Evolutionary conservation across 2,888 invertebrate species (phyloP), one percentile per base, ranked within the genome.

Genomic region (Adelognathus sp.): DNA sequence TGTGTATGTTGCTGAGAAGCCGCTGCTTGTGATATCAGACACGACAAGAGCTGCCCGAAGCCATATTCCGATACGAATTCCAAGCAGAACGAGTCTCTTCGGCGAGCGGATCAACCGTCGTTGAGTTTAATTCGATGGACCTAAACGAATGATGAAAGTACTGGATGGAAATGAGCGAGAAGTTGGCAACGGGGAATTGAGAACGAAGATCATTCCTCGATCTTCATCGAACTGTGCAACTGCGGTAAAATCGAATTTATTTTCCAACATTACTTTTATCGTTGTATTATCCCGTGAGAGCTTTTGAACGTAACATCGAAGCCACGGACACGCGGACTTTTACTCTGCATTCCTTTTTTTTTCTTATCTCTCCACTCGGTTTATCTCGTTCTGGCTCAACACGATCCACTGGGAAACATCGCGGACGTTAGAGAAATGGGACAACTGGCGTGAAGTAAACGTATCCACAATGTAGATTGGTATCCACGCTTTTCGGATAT

Each of bases 31-130:
- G 46, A 16, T 24, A 21, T 50, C 52, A 56, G 33, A 66, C 27
- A 56, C 67, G 63, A 46, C 18, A 54, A 63, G 76, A 76, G 18
- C 63, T 58, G 36, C 31, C 50, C n/a, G 31, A 41, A 61, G 44
- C 31, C n/a, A n/a, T n/a, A 63, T 70, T 50, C 24, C 21, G 54
- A n/a, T 63, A 69, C 70, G 82, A 84, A 87, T 58, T 41, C 58
- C 58, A 50, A 18, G 41, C 6, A 16, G 33, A 61, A 39, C n/a
- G 60, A 39, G 50, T 63, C 29, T 56, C 58, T 3, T 14, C 24
- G 29, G n/a, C n/a, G 46, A 31, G 50, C 21, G 27, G 50, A 16
- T 60, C 52, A 29, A 14, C 24, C 18, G 21, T 56, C 56, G 24
- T 6, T 56, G 46, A 6, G 67, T 61, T 44, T 11, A 69, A 69